Conservation (phyloP, 2,797 vertebrate genomes). For the Mionectes olivaceus region DNA sequence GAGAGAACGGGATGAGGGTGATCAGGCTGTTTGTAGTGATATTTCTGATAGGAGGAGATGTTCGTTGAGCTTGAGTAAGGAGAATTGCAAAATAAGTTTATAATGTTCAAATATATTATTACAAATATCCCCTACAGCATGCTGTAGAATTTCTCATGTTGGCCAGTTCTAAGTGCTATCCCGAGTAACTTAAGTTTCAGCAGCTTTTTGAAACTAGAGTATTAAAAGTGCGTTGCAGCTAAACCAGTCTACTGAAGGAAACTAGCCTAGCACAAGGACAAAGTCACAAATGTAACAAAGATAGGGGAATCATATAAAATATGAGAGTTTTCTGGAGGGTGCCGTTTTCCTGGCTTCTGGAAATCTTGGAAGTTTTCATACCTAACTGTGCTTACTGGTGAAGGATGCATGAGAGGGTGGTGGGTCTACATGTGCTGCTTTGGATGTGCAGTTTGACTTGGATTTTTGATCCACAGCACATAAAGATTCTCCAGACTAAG, state of each 20-base stretch:
- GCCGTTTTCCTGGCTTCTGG: not conserved
- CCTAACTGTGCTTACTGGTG: not conserved
- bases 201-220: not conserved
- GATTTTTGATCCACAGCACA: not conserved
- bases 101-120: not conserved
- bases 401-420: not conserved
- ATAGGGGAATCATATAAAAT: not conserved
- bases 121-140: not conserved
- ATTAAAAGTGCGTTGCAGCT: not conserved
- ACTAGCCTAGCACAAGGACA: not conserved
- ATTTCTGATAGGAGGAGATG: not conserved
- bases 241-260: not conserved
- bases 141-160: not conserved
- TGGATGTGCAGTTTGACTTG: not conserved
- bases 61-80: not conserved
- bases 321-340: not conserved
- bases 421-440: fast-evolving
- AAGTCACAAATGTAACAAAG: not conserved
- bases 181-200: not conserved
- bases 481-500: not conserved
- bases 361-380: not conserved
- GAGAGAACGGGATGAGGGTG: not conserved
- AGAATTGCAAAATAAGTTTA: not conserved
- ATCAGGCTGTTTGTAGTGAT: not conserved
- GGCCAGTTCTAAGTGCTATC: not conserved